Conservation (phyloP, 1,140 invertebrate species). For the Trichogramma pretiosum region DNA sequence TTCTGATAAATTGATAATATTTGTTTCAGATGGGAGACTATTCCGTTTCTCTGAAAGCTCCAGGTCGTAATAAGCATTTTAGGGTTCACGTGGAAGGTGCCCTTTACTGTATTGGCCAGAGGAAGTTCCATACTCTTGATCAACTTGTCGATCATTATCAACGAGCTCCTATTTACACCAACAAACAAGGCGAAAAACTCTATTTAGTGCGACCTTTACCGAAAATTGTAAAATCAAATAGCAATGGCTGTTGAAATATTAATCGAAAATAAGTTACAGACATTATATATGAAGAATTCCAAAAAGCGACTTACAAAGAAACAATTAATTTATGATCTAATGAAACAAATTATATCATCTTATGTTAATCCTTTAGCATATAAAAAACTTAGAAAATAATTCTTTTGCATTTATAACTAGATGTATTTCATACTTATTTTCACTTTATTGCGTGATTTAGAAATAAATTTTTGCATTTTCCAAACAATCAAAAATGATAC, state of each 20-base stretch:
- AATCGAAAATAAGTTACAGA: slow-evolving; percentile 16
- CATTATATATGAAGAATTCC: background rate
- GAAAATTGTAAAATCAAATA: slow-evolving; percentile 49
- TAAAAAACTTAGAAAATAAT: no score
- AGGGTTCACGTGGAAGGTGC: slow-evolving; percentile 92
- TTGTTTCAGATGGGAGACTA: slow-evolving; percentile 87
- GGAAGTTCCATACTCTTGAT: slow-evolving; percentile 91
- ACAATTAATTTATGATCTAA: background rate
- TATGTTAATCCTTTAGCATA: no score
- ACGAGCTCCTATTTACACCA: slow-evolving; percentile 95
- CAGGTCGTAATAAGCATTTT: slow-evolving; percentile 97
- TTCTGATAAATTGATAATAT: no score
- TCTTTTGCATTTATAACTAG: no score
- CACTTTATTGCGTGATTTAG: no score
- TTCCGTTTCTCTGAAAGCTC: slow-evolving; percentile 96
- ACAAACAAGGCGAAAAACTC: slow-evolving; percentile 88
- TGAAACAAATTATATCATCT: no score
- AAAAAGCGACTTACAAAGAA: background rate
- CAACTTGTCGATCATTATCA: slow-evolving; percentile 98
- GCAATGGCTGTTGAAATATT: slow-evolving; percentile 44
- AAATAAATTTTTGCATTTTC: no score
- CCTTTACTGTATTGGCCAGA: slow-evolving; percentile 93
- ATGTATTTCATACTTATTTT: no score
- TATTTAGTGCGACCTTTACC: slow-evolving; percentile 83
- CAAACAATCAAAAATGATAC: no score